These are phyloP conservation scores for Petrosia ficiformis DNA, from an alignment of 37 sponge, comb jelly and placozoan species.

Conservation along the genomic window DNA sequence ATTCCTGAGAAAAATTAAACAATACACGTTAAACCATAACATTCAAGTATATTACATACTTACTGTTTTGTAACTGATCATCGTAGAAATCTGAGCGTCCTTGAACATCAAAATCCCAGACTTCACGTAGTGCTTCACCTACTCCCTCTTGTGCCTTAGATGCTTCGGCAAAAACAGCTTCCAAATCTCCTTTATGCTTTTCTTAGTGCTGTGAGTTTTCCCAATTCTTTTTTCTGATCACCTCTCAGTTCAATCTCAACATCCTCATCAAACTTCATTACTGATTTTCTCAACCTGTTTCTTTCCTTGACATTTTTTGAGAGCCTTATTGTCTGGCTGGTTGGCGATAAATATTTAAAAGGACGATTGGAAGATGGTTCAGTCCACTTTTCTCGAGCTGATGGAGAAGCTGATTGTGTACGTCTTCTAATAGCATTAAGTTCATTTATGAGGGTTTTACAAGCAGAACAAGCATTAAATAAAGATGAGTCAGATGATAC, in stretches of 20 bases:
- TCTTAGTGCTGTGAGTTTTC: neutral
- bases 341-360: constrained; percentile 11
- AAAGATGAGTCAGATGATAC: no score
- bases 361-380: neutral
- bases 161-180: neutral
- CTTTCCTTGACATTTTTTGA: constrained; percentile 3
- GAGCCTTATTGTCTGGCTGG: constrained; percentile 4
- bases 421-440: no score
- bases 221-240: constrained; percentile 10
- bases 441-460: constrained; percentile 1
- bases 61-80: no score
- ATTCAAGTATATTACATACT: neutral
- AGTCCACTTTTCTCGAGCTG: no score
- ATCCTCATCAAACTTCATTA: neutral
- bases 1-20: neutral
- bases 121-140: no score
- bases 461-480: no score
- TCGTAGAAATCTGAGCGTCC: no score
- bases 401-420: no score
- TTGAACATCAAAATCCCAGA: no score
- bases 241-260: constrained; percentile 3
- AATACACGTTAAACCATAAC: no score
- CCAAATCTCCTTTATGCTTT: neutral
- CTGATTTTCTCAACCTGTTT: neutral
- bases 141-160: no score